A percentile compares a stretch with the other conserved stretches of the same genome.
phyloP scores from a whole-genome alignment of 2,888 invertebrate species.

The Chouioia cunea region DNA sequence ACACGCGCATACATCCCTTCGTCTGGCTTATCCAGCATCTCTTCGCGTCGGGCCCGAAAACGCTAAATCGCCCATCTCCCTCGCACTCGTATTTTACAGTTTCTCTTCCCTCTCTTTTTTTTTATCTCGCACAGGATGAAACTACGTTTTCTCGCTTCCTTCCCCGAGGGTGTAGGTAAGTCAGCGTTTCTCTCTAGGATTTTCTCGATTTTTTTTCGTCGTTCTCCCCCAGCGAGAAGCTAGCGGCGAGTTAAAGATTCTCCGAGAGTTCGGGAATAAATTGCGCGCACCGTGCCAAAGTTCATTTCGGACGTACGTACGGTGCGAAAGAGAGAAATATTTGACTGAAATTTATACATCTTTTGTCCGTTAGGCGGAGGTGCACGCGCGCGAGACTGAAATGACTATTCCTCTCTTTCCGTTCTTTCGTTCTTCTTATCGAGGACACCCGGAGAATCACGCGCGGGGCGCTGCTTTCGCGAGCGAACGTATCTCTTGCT shows the following conservation, averaged over 20 bases:
- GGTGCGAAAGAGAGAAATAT: conserved; percentile 2
- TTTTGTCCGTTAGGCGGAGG: conserved; percentile 7
- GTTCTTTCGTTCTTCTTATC: background rate
- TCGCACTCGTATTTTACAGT: background rate
- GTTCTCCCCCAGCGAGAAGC: background rate
- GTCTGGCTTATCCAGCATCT: no score
- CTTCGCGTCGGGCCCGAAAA: background rate
- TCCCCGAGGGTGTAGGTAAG: background rate
- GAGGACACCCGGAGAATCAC: conserved; percentile 31
- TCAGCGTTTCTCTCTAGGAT: conserved; percentile 28
- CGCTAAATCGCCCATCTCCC: background rate
- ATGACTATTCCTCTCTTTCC: conserved; percentile 1
- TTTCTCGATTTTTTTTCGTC: conserved; percentile 5
- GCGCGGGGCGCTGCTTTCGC: conserved; percentile 12
- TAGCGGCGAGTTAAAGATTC: conserved; percentile 34
- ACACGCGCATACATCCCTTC: no score
- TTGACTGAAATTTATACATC: conserved; percentile 40
- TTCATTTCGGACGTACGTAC: conserved; percentile 20
- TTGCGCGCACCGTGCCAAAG: conserved; percentile 29
- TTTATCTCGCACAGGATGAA: background rate
- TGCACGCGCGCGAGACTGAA: background rate
- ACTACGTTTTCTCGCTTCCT: background rate
- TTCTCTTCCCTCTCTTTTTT: background rate
- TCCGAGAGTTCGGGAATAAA: conserved; percentile 33
- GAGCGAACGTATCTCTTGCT: conserved; percentile 20